Evolutionary conservation across 2,113 vertebrate genomes (phyloP).

Genomic region (Ptilonorhynchus violaceus): DNA sequence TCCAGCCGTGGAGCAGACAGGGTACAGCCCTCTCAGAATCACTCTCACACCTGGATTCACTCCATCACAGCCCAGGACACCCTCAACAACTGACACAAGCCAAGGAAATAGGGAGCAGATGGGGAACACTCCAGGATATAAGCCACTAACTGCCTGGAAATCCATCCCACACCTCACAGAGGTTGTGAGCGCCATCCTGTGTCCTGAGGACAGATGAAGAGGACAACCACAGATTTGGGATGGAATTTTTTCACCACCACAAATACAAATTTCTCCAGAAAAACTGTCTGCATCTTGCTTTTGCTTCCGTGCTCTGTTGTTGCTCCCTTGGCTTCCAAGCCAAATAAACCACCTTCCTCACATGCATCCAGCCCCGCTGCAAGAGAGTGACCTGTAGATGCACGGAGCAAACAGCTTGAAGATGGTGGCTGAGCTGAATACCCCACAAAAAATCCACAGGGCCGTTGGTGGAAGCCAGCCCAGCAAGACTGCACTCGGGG

Average conservation of each 20-base stretch:
- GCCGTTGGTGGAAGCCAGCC: accelerated
- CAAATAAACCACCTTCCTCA: background rate
- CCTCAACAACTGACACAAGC: background rate
- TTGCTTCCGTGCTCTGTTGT: background rate
- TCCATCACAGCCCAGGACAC: background rate
- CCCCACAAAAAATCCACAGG: background rate
- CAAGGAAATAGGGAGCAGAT: background rate
- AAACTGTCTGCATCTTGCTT: background rate
- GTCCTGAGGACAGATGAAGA: background rate
- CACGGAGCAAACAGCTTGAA: background rate
- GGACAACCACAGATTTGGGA: background rate
- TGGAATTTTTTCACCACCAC: background rate
- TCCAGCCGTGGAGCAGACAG: background rate
- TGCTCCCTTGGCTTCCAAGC: background rate
- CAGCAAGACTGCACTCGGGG: accelerated
- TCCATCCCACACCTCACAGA: background rate
- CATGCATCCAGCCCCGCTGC: accelerated
- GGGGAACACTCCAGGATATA: background rate
- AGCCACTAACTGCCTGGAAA: background rate
- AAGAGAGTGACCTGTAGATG: background rate
- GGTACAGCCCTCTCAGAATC: background rate
- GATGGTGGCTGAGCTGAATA: background rate
- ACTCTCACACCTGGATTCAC: background rate
- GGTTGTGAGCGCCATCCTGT: accelerated
- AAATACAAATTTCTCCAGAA: background rate